Evolutionary conservation across 2,888 invertebrate species (phyloP), one percentile per base, ranked within the genome.

Genomic region (Cosmorhoe ocellata): DNA sequence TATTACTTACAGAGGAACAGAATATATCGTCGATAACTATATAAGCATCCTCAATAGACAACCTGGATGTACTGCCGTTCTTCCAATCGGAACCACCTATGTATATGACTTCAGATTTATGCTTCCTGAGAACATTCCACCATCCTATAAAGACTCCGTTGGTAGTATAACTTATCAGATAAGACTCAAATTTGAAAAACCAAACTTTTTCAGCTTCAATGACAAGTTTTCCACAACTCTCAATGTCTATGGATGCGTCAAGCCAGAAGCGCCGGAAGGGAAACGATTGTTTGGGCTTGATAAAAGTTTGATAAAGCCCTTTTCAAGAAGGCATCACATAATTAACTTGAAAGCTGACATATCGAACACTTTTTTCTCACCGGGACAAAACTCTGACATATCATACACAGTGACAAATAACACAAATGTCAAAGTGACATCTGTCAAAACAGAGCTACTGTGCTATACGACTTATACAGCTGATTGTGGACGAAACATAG

Each of bases 91-190:
- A 18, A 34, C 45, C 0, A 34, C 45, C 0, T 56, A 63, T 22
- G 59, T 62, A 26, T 41, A 33, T 24, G 43, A 53, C 4, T 67
- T 70, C 30, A 36, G 34, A n/a, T 69, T 69, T 30, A 6, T 39
- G 3, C 37, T 70, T 7, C 70, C 69, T 3, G 34, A 47, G 6
- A 50, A 64, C 11, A 61, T 69, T 32, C 71, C 71, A 6, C 55
- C 69, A 4, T 57, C 66, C 1, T 66, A 62, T 36, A 56, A 59
- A 33, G 54, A 63, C 12, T 31, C 32, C 0, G 28, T 11, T 0
- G 50, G 61, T 13, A 44, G 12, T 1, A 69, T 72, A 24, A 43
- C 28, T 3, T 72, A 74, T 33, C 30, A 47, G 14, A 33, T 71
- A 3, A 48, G 42, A 9, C 22, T 64, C 2, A 57, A 41, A 36